These are phyloP conservation scores for Brevimyrus niger DNA, from an alignment of 2,113 vertebrate genomes.

Conservation along the genomic window DNA sequence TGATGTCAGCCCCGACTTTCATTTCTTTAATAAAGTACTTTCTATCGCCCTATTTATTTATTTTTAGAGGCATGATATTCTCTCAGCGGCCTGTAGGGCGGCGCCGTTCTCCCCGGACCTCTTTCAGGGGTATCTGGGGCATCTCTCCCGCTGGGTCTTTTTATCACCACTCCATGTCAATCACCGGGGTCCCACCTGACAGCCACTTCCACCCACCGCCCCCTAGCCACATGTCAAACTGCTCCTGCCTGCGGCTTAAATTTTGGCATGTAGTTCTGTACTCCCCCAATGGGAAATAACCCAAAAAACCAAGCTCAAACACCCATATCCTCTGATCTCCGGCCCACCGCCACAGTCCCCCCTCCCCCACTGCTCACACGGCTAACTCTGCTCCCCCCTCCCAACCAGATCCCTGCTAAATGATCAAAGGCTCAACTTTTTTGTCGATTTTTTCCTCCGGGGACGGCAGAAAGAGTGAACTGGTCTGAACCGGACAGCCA, in stretches of 20 bases:
- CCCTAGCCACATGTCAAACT: not conserved
- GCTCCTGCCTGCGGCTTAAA: not conserved
- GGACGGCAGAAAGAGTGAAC: not conserved
- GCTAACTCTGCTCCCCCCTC: not conserved
- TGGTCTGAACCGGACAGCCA: not conserved
- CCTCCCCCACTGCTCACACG: not conserved
- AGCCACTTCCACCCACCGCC: not conserved
- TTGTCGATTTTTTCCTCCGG: not conserved
- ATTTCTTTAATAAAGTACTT: not conserved
- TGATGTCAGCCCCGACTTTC: not conserved
- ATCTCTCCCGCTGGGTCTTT: not conserved
- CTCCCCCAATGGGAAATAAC: not conserved
- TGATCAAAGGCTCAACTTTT: constrained; percentile 27
- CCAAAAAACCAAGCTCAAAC: constrained; percentile 17
- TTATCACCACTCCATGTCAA: not conserved
- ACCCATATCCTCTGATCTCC: constrained; percentile 20
- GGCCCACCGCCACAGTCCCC: not conserved
- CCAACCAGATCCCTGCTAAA: not conserved
- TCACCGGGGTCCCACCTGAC: not conserved
- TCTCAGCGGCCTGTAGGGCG: not conserved
- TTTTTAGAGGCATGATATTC: not conserved
- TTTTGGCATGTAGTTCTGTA: not conserved
- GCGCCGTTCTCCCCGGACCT: not conserved
- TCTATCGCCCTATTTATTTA: not conserved
- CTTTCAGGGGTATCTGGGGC: not conserved